Conservation (phyloP, 2,113 vertebrate genomes). For the Emydura subglobosa region DNA sequence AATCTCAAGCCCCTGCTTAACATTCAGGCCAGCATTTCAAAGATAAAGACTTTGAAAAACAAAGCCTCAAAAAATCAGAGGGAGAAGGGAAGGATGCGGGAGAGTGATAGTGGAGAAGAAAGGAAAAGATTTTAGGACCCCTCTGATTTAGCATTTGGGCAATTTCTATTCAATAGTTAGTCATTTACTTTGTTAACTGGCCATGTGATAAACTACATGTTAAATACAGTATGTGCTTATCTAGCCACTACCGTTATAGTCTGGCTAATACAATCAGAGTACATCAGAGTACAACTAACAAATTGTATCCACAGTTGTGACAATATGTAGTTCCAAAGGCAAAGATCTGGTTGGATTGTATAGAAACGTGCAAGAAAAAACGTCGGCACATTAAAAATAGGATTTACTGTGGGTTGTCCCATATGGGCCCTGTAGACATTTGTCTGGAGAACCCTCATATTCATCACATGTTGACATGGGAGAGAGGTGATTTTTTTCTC, state of each 20-base stretch:
- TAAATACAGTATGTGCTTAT: slow-evolving; percentile 1
- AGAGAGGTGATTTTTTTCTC: slow-evolving; percentile 13
- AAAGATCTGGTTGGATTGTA: background rate
- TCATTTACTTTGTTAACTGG: background rate
- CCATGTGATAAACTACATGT: slow-evolving; percentile 26
- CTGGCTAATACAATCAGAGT: background rate
- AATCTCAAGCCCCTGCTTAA: background rate
- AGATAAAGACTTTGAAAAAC: slow-evolving; percentile 1
- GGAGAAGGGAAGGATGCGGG: slow-evolving; percentile 24
- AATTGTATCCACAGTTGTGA: background rate
- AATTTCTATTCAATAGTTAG: background rate
- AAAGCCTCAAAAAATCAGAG: background rate
- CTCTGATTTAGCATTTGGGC: background rate
- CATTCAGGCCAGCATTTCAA: background rate
- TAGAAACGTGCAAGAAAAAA: background rate
- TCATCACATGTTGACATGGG: slow-evolving; percentile 6
- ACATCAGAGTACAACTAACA: background rate
- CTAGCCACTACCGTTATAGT: background rate
- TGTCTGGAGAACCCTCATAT: slow-evolving; percentile 21
- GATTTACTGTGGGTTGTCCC: background rate
- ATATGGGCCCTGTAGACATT: background rate
- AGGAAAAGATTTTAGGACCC: slow-evolving; percentile 5
- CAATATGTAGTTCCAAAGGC: background rate
- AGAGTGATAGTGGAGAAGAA: slow-evolving; percentile 29
- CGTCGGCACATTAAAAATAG: slow-evolving; percentile 13